Evolutionary conservation across 2,113 vertebrate species (phyloP), one percentile per base, ranked within the genome.

Genomic region (Pteronura brasiliensis): DNA sequence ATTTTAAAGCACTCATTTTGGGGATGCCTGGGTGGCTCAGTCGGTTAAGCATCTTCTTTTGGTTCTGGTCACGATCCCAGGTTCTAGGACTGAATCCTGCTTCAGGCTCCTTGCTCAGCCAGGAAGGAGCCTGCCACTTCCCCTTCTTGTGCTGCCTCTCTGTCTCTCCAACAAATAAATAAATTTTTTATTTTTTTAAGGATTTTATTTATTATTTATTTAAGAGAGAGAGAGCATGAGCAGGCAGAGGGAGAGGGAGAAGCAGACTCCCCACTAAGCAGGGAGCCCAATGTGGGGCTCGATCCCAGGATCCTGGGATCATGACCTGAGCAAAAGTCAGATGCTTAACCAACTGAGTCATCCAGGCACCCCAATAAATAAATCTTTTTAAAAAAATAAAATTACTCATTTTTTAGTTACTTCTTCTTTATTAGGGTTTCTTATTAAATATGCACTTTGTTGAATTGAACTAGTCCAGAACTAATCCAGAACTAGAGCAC

Each of bases 1-100:
- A 49, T 57, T 95, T 83, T 76, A 84, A 95, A 42, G 11, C n/a
- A 72, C 31, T 93, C 17, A 55, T 92, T 93, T 90, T 90, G 13
- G 31, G 13, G 29, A 34, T 17, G 63, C 29, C 63, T 65, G 29
- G 63, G 31, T 65, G 63, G 13, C 14, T 65, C 14, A 65, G 31
- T 65, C 1, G 6, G 63, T 65, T 65, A 65, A 65, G 63, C 5
- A 1, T 65, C 63, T 31, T 29, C 63, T 5, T 65, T 65, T 15
- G 63, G 63, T 29, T 65, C 29, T 31, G 29, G 63, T 65, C 63
- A 65, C 15, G 27, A 31, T 15, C 63, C 29, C 63, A 29, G 63
- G 63, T 65, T 29, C 63, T 65, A 2, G 13, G 29, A 65, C 31
- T 14, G 29, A 65, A 29, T 15, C 27, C 11, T 18, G 17, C 52